Conservation (phyloP, 2,113 vertebrate genomes). For the Lathamus discolor region DNA sequence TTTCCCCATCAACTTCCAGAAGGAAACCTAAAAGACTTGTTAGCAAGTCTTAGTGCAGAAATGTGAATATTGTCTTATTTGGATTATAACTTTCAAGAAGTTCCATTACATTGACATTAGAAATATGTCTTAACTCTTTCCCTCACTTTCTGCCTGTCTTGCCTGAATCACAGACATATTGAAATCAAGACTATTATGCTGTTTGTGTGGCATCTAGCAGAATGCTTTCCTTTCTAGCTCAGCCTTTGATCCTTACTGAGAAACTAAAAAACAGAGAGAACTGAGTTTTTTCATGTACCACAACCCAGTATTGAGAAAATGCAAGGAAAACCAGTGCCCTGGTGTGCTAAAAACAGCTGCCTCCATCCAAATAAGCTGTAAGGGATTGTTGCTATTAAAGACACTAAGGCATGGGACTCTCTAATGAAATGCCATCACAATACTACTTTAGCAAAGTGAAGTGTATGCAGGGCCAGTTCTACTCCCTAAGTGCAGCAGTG, state of each 20-base stretch:
- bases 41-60: neutral
- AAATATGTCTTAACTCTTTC: neutral
- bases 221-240: neutral
- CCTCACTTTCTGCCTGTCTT: neutral
- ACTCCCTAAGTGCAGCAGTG: neutral
- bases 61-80: neutral
- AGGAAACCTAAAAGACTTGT: neutral
- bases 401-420: neutral
- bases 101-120: neutral
- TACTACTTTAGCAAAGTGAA: neutral
- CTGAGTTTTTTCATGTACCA: neutral
- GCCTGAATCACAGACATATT: neutral
- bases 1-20: neutral
- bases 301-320: neutral
- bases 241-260: neutral
- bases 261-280: neutral
- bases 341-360: neutral
- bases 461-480: neutral
- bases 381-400: neutral
- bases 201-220: neutral
- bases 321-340: neutral
- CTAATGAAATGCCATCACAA: neutral
- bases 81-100: neutral
- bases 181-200: neutral
- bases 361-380: neutral